These are phyloP conservation scores for Okamejei kenojei DNA, from an alignment of 2,797 vertebrate species.

Conservation along the genomic window DNA sequence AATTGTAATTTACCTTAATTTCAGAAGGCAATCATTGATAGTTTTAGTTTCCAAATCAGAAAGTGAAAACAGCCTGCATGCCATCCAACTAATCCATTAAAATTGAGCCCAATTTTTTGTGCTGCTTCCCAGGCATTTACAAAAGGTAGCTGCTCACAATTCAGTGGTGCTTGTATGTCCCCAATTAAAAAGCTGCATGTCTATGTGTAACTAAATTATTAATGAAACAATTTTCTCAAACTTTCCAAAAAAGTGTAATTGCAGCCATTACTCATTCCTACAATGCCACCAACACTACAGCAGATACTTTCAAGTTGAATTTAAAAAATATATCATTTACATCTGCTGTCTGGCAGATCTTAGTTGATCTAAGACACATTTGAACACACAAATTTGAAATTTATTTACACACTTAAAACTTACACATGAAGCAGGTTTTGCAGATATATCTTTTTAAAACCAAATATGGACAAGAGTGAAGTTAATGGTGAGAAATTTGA, in stretches of 20 bases:
- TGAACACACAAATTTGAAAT: neutral
- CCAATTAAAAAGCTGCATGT: neutral
- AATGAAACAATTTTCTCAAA: no score
- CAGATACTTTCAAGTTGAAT: neutral
- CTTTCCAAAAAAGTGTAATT: neutral
- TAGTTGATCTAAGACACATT: neutral
- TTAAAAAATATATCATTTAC: neutral
- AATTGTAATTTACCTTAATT: neutral
- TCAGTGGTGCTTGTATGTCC: neutral
- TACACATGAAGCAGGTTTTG: neutral
- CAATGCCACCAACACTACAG: neutral
- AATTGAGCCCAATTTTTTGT: neutral
- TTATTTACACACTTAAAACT: neutral
- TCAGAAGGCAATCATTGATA: neutral
- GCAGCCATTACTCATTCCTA: neutral
- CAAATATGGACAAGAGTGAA: neutral
- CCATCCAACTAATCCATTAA: neutral
- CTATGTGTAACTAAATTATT: no score
- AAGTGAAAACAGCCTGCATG: neutral
- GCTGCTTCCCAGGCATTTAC: no score
- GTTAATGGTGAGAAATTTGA: neutral
- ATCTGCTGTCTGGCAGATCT: neutral
- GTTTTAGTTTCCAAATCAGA: neutral
- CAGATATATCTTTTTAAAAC: neutral
- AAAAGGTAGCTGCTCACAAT: neutral